A percentile compares a stretch with the other conserved stretches of the same genome.
Evolutionary conservation across 2,113 vertebrate genomes (phyloP).

Genomic region (Nicator chloris): DNA sequence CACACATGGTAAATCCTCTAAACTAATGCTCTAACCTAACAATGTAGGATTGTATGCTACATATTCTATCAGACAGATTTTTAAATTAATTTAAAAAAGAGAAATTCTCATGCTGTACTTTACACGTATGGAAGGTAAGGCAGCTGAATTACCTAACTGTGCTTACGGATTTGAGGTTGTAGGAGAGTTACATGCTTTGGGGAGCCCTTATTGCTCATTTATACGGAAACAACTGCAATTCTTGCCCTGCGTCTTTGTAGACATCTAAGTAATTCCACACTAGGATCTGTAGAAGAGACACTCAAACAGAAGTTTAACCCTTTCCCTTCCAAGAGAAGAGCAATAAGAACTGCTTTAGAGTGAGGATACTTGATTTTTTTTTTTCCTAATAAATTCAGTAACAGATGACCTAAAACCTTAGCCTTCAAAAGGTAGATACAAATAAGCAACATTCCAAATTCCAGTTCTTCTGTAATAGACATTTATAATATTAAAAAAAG

Average conservation of each 20-base stretch:
- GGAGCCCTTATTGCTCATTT: not conserved
- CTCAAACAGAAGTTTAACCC: not conserved
- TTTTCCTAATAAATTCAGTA: not conserved
- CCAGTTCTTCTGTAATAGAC: not conserved
- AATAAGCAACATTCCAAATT: not conserved
- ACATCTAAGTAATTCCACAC: not conserved
- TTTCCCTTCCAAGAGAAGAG: not conserved
- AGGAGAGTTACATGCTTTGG: accelerated
- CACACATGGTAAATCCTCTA: not conserved
- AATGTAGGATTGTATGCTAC: not conserved
- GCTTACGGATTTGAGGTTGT: not conserved
- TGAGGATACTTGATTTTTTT: not conserved
- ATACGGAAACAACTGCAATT: not conserved
- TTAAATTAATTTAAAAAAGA: not conserved
- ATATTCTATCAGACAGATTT: not conserved
- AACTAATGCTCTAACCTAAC: not conserved
- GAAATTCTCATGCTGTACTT: not conserved
- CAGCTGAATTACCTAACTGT: not conserved
- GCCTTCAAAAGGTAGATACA: not conserved
- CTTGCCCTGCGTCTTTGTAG: not conserved
- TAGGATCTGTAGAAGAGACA: not conserved
- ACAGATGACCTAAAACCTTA: slow-evolving; percentile 7
- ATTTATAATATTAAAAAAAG: not conserved
- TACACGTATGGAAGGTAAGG: not conserved
- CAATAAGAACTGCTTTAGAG: not conserved